Evolutionary conservation across 2,888 invertebrate genomes (phyloP), one percentile per base, ranked within the genome.

Genomic region (Clepsis dumicolana): DNA sequence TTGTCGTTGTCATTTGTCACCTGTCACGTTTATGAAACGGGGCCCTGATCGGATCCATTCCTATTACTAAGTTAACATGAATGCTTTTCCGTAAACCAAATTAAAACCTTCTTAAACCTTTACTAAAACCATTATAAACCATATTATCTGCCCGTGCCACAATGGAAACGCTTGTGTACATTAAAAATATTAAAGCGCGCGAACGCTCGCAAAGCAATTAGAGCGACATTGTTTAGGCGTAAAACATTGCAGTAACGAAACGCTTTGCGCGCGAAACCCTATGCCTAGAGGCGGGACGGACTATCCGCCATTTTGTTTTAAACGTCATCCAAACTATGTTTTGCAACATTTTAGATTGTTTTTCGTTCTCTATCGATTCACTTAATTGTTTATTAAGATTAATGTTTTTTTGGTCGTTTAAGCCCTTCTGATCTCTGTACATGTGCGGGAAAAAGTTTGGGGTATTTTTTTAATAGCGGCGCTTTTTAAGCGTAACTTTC

Each of bases 201-300:
- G 65, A 70, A 65, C 72, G 74, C 78, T 74, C 73, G 63, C 71
- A 68, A 61, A 74, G 74, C 74, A 77, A 75, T 72, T 75, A 72
- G 71, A 68, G 68, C 77, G 63, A 72, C 77, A 73, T 75, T 79
- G 77, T 77, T 78, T 79, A 77, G 74, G 61, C 61, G 66, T 54
- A 66, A 66, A 61, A 63, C 62, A 63, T 56, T 38, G 67, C 50
- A 57, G 62, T 14, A 57, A 56, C 67, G 62, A 67, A 67, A 67
- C 67, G 67, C 50, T 67, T 67, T 67, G 21, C 48, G 62, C 62
- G 56, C 56, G 67, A 50, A 63, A 63, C 57, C 35, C 32, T 48
- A 41, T 41, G 25, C 41, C 38, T 18, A 44, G 18, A 3, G 27
- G 25, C 48, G 35, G 18, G 21, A 48, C 21, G 10, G 18, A 0